Evolutionary conservation across 1,140 invertebrate species (phyloP).

Genomic region (Nasonia vitripennis): DNA sequence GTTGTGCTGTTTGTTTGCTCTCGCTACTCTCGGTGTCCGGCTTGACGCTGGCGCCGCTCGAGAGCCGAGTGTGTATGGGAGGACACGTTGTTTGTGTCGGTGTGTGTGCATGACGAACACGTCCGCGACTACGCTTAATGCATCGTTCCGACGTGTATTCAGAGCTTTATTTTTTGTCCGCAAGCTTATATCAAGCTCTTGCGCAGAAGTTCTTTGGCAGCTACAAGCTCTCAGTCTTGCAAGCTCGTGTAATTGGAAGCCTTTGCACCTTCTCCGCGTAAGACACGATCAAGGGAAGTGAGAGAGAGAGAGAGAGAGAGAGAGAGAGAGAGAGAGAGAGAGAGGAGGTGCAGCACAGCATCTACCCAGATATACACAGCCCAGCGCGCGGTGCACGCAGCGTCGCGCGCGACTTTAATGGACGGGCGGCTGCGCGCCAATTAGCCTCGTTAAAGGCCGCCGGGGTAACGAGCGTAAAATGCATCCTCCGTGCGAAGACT

Average conservation of each 20-base stretch:
- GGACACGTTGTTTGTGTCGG: too few relatives aligned
- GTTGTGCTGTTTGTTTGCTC: background rate
- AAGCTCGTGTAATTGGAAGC: background rate
- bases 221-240: background rate
- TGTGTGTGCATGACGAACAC: too few relatives aligned
- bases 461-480: slow-evolving; percentile 40
- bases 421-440: slow-evolving; percentile 32
- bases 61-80: background rate
- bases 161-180: too few relatives aligned
- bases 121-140: too few relatives aligned
- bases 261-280: slow-evolving; percentile 11
- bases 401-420: slow-evolving; percentile 16
- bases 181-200: too few relatives aligned
- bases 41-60: background rate
- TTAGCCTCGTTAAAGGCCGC: slow-evolving; percentile 41
- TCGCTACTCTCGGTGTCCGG: background rate
- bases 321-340: too few relatives aligned
- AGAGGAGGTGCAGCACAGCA: too few relatives aligned
- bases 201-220: background rate
- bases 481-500: slow-evolving; percentile 21
- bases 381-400: background rate
- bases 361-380: too few relatives aligned
- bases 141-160: too few relatives aligned
- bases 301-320: too few relatives aligned
- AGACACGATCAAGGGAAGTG: background rate